phyloP scores from a whole-genome alignment of 2,888 invertebrate species.

The Diplolepis rosae region DNA sequence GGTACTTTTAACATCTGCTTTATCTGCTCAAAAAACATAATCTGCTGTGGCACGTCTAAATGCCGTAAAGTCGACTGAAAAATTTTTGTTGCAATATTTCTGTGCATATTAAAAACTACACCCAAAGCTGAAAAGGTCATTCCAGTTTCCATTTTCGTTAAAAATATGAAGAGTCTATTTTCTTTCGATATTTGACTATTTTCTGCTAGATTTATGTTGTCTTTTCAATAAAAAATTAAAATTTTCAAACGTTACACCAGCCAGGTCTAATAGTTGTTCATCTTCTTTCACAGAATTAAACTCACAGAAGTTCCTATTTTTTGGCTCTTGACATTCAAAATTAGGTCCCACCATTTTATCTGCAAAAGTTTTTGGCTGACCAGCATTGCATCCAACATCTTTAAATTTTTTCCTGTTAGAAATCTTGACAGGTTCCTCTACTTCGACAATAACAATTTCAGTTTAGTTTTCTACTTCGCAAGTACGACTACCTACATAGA shows the following conservation, averaged over 20 bases:
- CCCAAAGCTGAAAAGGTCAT: constrained; percentile 48
- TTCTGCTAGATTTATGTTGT: constrained; percentile 25
- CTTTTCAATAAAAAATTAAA: constrained; percentile 41
- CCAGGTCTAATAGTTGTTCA: constrained; percentile 40
- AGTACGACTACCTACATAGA: constrained; percentile 16
- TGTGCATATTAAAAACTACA: constrained; percentile 45
- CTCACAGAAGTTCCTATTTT: constrained; percentile 39
- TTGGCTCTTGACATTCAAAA: neutral
- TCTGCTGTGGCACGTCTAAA: constrained; percentile 22
- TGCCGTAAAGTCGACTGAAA: constrained; percentile 34
- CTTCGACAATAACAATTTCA: constrained; percentile 14
- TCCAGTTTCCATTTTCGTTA: constrained; percentile 50
- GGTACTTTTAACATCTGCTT: constrained; percentile 24
- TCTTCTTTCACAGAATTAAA: constrained; percentile 40
- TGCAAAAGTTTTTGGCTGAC: constrained; percentile 12
- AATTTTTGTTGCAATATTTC: constrained; percentile 46
- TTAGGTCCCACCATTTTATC: constrained; percentile 31
- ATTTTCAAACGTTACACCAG: constrained; percentile 39
- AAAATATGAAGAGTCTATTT: constrained; percentile 48
- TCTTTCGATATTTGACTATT: constrained; percentile 39
- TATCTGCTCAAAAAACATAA: constrained; percentile 37
- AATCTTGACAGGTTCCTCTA: neutral
- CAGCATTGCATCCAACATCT: constrained; percentile 33
- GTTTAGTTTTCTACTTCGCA: constrained; percentile 43
- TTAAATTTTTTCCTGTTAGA: constrained; percentile 20